Conservation (phyloP, 2,113 vertebrate species). For the Thermophis baileyi region DNA sequence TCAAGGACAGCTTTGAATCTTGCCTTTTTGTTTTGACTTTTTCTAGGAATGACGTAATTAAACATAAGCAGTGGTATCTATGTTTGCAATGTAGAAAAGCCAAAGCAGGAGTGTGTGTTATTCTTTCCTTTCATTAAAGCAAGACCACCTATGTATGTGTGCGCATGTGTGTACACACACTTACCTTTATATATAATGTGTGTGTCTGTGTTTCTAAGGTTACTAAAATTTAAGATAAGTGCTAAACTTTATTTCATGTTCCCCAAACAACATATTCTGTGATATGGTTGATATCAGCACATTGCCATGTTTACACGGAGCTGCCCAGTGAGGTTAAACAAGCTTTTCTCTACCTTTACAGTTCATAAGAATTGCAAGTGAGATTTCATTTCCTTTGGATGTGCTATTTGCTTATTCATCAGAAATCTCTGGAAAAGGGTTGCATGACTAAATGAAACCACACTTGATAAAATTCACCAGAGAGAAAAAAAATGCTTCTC, state of each 20-base stretch:
- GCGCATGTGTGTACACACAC: background rate
- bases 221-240: constrained; percentile 36
- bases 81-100: constrained; percentile 33
- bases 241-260: constrained; percentile 46
- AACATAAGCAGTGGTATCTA: constrained; percentile 24
- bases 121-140: constrained; percentile 28
- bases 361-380: background rate
- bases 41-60: constrained; percentile 53
- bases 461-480: background rate
- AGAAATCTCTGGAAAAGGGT: background rate
- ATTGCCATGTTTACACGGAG: accelerated
- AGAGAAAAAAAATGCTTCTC: background rate
- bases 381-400: background rate
- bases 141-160: background rate
- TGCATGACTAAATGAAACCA: background rate
- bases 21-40: constrained; percentile 62
- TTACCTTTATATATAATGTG: background rate
- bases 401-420: accelerated
- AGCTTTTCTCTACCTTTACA: background rate
- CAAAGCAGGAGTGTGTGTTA: constrained; percentile 45
- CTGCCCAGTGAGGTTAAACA: background rate
- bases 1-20: constrained; percentile 50
- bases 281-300: background rate
- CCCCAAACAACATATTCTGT: constrained; percentile 25
- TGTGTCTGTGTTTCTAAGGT: background rate